Base-by-base conservation (phyloP, 2,113 vertebrate genomes). In the Epinephelus lanceolatus region DNA sequence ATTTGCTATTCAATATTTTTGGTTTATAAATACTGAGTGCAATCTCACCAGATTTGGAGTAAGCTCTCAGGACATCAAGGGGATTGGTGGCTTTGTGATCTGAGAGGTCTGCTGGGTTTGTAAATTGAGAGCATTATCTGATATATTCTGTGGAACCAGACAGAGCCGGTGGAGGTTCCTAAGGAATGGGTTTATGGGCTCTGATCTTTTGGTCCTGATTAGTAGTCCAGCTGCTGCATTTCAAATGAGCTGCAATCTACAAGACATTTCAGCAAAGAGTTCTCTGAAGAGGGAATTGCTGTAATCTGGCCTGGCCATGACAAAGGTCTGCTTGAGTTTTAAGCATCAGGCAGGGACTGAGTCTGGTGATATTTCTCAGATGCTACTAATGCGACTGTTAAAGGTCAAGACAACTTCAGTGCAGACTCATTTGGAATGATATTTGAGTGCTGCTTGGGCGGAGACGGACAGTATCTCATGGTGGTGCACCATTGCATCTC, bases 111-210 rank as follows among this genome's bases (percentile, higher is more conserved):
- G 18, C 19, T 78, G 33, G 14, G 57, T 71, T 72, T 76, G 55
- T 71, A 63, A 42, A 66, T 71, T 71, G 33, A 86, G 52, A 67
- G 25, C 47, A 7, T 53, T 25, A 70, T 70, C 63, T 71, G 45
- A 69, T 53, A 63, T 27, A 33, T 25, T 27, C 17, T 62, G 47
- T 67, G 17, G 49, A 47, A 71, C 4, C 27, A 14, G 25, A 12
- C 27, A 10, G 30, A 52, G 17, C 17, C 3, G 17, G 25, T 56
- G 19, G 68, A 49, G 23, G 13, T 55, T 42, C 57, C 10, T 37
- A 19, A 33, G 15, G 5, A 47, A 63, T 68, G 25, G 5, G 14
- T n/a, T 12, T 25, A 62, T 62, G 13, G 40, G 3, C 25, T 70
- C 30, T 40, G 21, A 57, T 65, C 14, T 27, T 55, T 56, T 56